Base-by-base conservation (phyloP, 2,113 vertebrate species). In the Empidonax alnorum region DNA sequence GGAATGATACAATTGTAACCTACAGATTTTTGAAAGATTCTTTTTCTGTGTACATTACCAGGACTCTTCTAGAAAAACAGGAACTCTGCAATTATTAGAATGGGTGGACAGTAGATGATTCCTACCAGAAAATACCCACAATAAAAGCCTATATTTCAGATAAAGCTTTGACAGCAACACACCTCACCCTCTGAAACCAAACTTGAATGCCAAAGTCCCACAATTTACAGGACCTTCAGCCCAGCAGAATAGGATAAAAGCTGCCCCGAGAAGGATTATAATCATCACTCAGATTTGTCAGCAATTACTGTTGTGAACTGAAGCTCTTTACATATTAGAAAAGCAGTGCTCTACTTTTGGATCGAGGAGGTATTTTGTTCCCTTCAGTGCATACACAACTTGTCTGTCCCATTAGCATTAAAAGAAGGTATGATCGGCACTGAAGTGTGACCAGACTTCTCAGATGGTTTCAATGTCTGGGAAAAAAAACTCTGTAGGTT, bases 401-500 rank as follows among this genome's bases (percentile, higher is more conserved):
- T 67, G 21, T 59, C 44, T 49, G 28, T 49, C 76, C 49, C 0
- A 2, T 69, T 46, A 85, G 25, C 63, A 80, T 49, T 89, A 80
- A 69, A 84, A 56, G 46, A 84, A 93, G 46, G n/a, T 82, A 75
- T 63, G 71, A 87, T 6, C 1, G 1, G 33, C 65, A 76, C 44
- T 53, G 72, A 91, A 72, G 41, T 68, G 46, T 91, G 78, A 90
- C 59, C 44, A 73, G 82, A 87, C 65, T 84, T 87, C 58, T 84
- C 53, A 75, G 67, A 83, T 39, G n/a, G 44, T 76, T 94, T 84
- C 87, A 76, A 14, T 52, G 49, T 83, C 74, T 76, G 49, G 41
- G n/a, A 96, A 91, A 74, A 83, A 91, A 87, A 67, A 50, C 90
- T 87, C 62, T 50, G 53, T 55, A 74, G 67, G 50, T 90, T 90